Base-by-base conservation (phyloP, 2,888 invertebrate species). In the Xestia rhomboidea region DNA sequence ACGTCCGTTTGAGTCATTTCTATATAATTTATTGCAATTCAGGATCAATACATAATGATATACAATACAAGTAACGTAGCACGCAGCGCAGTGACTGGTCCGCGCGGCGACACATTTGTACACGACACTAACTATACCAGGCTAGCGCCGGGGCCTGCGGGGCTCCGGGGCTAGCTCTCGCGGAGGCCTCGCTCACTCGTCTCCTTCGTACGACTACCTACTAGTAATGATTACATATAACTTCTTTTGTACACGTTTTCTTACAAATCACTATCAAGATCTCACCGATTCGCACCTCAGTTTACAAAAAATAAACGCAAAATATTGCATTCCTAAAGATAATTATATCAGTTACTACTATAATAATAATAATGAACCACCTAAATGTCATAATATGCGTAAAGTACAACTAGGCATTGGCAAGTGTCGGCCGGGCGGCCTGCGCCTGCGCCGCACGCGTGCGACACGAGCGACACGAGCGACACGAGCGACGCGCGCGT, bases 351-450 rank as follows among this genome's bases (percentile, higher is more conserved):
- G 85, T 87, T 86, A 88, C 74, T 77, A 79, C 69, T 80, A 77
- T 51, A 81, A 82, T 70, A 75, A 82, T 84, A 84, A 85, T 77
- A 79, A 73, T 80, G 67, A 81, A 78, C 60, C 67, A 81, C 68
- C 57, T 76, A 76, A 75, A 80, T 82, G 92, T 93, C 92, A 92
- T 91, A 91, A 92, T 91, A 93, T 88, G 94, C 91, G 88, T 91
- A 93, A 83, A 87, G 73, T 87, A 88, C 84, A 94, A 92, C 94
- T 95, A 95, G 93, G 95, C 95, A 95, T 95, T 95, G 95, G 95
- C 95, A 95, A 95, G 95, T 93, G 93, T 90, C 89, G 91, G 91
- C 92, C 92, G 89, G 86, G 82, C 88, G 88, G 89, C 88, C 88
- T 93, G 86, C 94, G 94, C 93, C 93, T 93, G 60, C 92, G 69